Evolutionary conservation across 1,140 invertebrate genomes (phyloP).

Genomic region (Conopomorpha cramerella): DNA sequence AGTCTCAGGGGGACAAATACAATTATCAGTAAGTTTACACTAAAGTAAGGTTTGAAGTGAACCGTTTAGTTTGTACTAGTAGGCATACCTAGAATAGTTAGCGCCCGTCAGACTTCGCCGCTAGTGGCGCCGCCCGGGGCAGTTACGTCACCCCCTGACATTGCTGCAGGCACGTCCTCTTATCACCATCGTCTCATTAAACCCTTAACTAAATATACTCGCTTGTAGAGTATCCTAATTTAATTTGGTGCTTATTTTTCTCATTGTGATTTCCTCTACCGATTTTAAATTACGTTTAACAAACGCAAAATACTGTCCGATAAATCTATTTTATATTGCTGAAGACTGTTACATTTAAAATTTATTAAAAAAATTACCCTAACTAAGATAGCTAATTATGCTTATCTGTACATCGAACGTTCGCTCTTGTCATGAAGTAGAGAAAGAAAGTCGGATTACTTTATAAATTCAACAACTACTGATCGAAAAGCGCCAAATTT

Average conservation of each 20-base stretch:
- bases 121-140: too few relatives aligned
- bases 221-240: conserved; percentile 37
- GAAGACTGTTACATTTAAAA: conserved; percentile 35
- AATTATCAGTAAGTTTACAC: too few relatives aligned
- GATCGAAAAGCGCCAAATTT: conserved; percentile 34
- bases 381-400: conserved; percentile 53
- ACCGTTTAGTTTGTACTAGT: too few relatives aligned
- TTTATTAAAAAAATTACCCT: conserved; percentile 56
- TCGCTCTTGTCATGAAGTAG: too few relatives aligned
- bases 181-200: too few relatives aligned
- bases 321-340: conserved; percentile 31
- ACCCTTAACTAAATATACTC: conserved; percentile 21
- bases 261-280: conserved; percentile 26
- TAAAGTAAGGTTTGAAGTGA: too few relatives aligned
- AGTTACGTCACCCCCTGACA: too few relatives aligned
- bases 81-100: too few relatives aligned
- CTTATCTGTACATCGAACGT: conserved; percentile 57
- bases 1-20: too few relatives aligned
- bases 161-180: too few relatives aligned
- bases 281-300: conserved; percentile 17
- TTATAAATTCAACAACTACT: conserved; percentile 21
- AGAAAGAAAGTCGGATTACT: conserved; percentile 7
- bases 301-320: conserved; percentile 31
- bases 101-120: too few relatives aligned
- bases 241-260: conserved; percentile 39